These are phyloP conservation scores for Argynnis bischoffii DNA, from an alignment of 2,888 invertebrate genomes.

Conservation along the genomic window DNA sequence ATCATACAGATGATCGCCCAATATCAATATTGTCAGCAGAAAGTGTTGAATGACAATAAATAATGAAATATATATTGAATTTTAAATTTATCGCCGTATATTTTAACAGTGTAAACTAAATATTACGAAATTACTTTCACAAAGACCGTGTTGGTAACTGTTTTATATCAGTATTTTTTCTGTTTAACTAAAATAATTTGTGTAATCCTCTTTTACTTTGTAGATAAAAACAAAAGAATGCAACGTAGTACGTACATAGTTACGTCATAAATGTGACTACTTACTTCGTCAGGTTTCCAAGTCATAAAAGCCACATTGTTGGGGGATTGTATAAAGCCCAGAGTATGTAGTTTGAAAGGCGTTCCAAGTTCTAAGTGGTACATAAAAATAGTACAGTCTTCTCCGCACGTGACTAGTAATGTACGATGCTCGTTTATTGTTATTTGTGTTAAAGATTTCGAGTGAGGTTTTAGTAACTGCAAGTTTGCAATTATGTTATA, in stretches of 20 bases:
- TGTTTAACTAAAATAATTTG: too few species aligned
- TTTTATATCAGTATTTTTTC: background rate
- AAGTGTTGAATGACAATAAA: too few species aligned
- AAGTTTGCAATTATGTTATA: slow-evolving; percentile 31
- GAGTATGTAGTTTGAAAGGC: slow-evolving; percentile 80
- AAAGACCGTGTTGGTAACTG: too few species aligned
- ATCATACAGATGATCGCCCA: too few species aligned
- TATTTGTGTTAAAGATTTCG: slow-evolving; percentile 83
- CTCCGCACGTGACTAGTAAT: slow-evolving; percentile 85
- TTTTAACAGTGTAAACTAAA: too few species aligned
- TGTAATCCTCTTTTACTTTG: background rate
- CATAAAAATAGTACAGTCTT: slow-evolving; percentile 87
- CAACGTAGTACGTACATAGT: background rate
- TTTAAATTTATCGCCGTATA: too few species aligned
- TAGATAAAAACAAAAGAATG: background rate
- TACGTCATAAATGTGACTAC: slow-evolving; percentile 19
- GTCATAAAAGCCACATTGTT: slow-evolving; percentile 85
- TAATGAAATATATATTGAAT: too few species aligned
- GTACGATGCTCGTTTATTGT: slow-evolving; percentile 81
- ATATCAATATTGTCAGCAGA: too few species aligned
- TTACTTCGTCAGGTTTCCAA: slow-evolving; percentile 84
- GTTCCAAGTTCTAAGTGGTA: slow-evolving; percentile 73
- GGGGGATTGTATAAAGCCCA: slow-evolving; percentile 86
- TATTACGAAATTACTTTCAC: too few species aligned
- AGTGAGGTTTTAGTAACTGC: slow-evolving; percentile 86